Conservation (phyloP, 2,113 vertebrate species). For the Thunnus maccoyii region DNA sequence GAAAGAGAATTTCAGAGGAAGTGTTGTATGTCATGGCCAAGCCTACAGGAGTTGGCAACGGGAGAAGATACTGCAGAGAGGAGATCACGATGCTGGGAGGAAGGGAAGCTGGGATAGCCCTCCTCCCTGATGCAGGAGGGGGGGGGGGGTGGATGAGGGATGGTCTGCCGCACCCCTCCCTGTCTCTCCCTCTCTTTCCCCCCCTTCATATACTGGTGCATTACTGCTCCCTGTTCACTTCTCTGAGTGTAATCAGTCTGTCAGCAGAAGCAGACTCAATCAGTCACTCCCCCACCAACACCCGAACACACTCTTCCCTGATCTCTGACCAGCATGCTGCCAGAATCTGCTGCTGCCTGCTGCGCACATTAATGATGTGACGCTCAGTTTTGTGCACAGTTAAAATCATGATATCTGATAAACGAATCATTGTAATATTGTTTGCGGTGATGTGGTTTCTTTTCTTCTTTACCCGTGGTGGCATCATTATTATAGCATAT, state of each 20-base stretch:
- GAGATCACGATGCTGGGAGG: constrained; percentile 73
- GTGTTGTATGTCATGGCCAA: constrained; percentile 55
- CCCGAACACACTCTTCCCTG: constrained; percentile 37
- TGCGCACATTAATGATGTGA: constrained; percentile 29
- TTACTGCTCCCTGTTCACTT: constrained; percentile 73
- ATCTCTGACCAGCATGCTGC: constrained; percentile 51
- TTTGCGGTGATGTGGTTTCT: neutral
- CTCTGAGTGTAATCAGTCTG: constrained; percentile 71
- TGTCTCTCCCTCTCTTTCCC: constrained; percentile 10
- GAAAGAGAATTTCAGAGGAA: constrained; percentile 27
- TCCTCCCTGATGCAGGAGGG: constrained; percentile 64
- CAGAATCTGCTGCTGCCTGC: constrained; percentile 41
- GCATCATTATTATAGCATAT: neutral
- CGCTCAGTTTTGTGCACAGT: constrained; percentile 13
- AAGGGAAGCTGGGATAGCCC: constrained; percentile 80
- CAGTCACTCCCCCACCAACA: constrained; percentile 53
- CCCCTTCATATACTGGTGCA: constrained; percentile 64
- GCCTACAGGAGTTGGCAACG: constrained; percentile 41
- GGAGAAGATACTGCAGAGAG: constrained; percentile 76
- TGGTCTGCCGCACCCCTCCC: constrained; percentile 67
- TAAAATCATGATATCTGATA: constrained; percentile 27
- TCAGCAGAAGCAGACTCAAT: constrained; percentile 76
- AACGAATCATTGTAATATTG: neutral
- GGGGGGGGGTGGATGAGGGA: constrained; percentile 43
- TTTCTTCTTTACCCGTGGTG: neutral